These are phyloP conservation scores for Mus minutoides DNA, from an alignment of 2,797 vertebrate species.

Conservation along the genomic window DNA sequence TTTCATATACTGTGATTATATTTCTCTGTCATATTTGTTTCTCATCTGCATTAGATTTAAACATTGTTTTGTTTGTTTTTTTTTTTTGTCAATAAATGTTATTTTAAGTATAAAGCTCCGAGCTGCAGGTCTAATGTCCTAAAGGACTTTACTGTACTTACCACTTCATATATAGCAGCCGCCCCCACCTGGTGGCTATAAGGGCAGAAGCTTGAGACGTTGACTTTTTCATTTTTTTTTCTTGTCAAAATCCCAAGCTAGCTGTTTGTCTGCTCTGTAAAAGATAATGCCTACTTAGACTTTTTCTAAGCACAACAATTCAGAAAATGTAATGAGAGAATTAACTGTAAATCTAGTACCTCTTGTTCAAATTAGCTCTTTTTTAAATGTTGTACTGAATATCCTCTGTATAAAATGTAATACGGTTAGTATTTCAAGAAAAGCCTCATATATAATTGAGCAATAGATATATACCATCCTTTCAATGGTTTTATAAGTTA, in stretches of 20 bases:
- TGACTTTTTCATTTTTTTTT: background rate
- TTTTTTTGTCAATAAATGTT: constrained; percentile 6
- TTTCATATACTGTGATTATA: constrained; percentile 48
- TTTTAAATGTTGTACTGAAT: background rate
- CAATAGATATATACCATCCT: background rate
- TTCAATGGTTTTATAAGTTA: constrained; percentile 36
- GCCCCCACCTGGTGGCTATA: background rate
- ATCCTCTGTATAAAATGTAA: constrained; percentile 25
- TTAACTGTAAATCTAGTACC: background rate
- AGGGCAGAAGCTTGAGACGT: background rate
- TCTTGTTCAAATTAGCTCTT: constrained; percentile 17
- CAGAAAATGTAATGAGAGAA: constrained; percentile 42
- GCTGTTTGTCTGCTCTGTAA: constrained; percentile 42
- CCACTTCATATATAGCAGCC: background rate
- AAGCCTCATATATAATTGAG: background rate
- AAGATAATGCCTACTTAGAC: constrained; percentile 15
- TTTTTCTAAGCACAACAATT: constrained; percentile 23
- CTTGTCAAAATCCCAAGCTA: background rate
- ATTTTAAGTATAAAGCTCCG: constrained; percentile 9
- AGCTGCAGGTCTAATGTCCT: background rate
- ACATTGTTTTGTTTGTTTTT: no score
- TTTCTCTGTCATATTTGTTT: constrained; percentile 44
- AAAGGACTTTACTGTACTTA: constrained; percentile 1
- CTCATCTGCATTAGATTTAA: constrained; percentile 33
- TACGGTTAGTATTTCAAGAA: constrained; percentile 29